Evolutionary conservation across 2,888 invertebrate species (phyloP).

Genomic region (Lamellibrachia satsuma): DNA sequence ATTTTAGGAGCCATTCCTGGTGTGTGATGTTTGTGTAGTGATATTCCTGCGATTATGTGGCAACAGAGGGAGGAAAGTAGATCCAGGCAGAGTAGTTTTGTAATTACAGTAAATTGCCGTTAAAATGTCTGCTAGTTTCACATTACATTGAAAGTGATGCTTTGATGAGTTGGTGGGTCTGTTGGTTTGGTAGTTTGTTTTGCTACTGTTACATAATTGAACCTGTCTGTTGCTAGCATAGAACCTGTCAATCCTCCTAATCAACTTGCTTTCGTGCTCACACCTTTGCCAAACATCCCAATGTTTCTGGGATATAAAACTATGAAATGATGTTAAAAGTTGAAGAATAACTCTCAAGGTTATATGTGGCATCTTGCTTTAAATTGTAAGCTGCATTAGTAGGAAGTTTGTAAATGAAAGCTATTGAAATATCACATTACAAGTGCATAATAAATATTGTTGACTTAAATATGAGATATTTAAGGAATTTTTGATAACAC

Average conservation of each 20-base stretch:
- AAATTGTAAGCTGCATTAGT: neutral
- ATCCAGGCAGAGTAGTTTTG: neutral
- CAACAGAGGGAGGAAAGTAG: neutral
- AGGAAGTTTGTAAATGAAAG: neutral
- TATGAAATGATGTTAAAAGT: neutral
- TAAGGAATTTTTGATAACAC: neutral
- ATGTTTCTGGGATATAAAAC: too few species aligned
- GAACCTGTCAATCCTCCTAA: neutral
- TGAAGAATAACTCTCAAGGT: neutral
- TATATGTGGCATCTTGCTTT: neutral
- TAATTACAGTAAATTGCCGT: conserved; percentile 12
- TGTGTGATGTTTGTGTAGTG: neutral
- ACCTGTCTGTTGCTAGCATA: neutral
- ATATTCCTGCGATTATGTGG: neutral
- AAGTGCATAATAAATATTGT: neutral
- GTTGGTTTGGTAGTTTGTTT: neutral
- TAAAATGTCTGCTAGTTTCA: neutral
- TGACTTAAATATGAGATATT: neutral
- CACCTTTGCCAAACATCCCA: too few species aligned
- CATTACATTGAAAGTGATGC: neutral
- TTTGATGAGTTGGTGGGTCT: neutral
- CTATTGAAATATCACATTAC: neutral
- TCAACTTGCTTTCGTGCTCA: too few species aligned
- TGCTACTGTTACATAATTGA: neutral
- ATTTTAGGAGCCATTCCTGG: neutral